phyloP scores from a whole-genome alignment of 2,113 vertebrate genomes.

The Neotragus moschatus region DNA sequence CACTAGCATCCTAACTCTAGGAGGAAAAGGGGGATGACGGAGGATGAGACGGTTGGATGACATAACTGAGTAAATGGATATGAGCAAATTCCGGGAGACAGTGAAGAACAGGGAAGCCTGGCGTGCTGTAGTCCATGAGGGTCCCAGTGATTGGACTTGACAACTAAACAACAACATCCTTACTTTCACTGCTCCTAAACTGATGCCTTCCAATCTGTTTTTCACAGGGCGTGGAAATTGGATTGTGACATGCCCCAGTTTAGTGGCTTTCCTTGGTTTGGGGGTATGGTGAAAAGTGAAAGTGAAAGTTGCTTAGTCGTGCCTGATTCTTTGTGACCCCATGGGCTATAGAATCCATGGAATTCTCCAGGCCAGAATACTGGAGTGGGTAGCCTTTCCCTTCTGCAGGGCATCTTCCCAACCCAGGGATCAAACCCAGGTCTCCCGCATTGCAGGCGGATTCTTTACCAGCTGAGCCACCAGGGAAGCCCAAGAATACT shows the following conservation, averaged over 20 bases:
- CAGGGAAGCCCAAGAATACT: not conserved
- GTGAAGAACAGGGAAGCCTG: not conserved
- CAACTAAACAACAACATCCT: not conserved
- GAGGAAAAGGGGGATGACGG: not conserved
- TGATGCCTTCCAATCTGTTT: not conserved
- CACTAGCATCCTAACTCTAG: not conserved
- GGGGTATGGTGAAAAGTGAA: not conserved
- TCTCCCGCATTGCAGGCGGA: not conserved
- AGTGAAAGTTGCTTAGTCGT: not conserved
- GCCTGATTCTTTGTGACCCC: not conserved
- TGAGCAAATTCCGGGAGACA: not conserved
- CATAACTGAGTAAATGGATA: not conserved
- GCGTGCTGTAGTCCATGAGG: not conserved
- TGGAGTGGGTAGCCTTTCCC: not conserved
- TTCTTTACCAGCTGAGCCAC: not conserved
- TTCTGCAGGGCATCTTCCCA: not conserved
- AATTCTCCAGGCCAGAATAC: not conserved
- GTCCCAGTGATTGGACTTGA: not conserved
- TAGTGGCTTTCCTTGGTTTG: not conserved
- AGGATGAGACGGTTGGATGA: not conserved
- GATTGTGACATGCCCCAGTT: not conserved
- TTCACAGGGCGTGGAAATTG: not conserved
- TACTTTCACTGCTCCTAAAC: not conserved
- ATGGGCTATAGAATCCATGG: not conserved
- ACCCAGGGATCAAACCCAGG: not conserved